Base-by-base conservation (phyloP, 2,113 vertebrate genomes). In the Anas platyrhynchos region DNA sequence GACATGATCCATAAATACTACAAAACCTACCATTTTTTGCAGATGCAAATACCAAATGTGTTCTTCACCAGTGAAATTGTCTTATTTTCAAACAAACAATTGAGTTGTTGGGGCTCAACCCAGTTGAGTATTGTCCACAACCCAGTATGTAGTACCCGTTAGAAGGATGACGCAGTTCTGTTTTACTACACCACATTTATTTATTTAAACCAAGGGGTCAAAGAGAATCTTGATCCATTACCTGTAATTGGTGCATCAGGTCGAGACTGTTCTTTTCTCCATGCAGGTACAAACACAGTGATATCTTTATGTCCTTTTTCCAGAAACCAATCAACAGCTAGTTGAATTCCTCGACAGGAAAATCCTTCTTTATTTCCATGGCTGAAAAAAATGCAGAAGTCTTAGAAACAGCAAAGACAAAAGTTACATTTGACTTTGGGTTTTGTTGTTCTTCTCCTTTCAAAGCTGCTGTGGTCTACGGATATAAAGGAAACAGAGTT, bases 291-390 rank as follows among this genome's bases (percentile, higher is more conserved):
- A 98, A 99, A 99, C 91, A 99, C 99, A 56, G 99, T 99, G 96
- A 99, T 99, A 96, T 99, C 99, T 98, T 99, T 99, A 97, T 99
- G 99, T 81, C 99, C 98, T 98, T 99, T 99, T 93, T 99, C 99
- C 96, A 98, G 97, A 97, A 99, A 99, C 99, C 99, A 99, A 72
- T 99, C 99, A 61, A 99, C 99, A 91, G 99, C 99, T 88, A 99
- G 98, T 74, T 99, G 99, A 97, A 99, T 99, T 86, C 99, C 99
- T 86, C 99, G 98, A 95, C 99, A 99, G 88, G 99, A 99, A 97
- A 99, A 99, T 61, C 99, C 98, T 98, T 99, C 99, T 98, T 99
- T 99, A 98, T 99, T 99, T 89, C 99, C 99, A 97, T 99, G 99
- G 97, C 99, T 99, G 97, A 95, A 98, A 95, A 96, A 98, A 65